Percentiles rank a stretch among this genome's conserved stretches.
phyloP scores from a whole-genome alignment of 2,113 vertebrate genomes.

The Orycteropus afer region DNA sequence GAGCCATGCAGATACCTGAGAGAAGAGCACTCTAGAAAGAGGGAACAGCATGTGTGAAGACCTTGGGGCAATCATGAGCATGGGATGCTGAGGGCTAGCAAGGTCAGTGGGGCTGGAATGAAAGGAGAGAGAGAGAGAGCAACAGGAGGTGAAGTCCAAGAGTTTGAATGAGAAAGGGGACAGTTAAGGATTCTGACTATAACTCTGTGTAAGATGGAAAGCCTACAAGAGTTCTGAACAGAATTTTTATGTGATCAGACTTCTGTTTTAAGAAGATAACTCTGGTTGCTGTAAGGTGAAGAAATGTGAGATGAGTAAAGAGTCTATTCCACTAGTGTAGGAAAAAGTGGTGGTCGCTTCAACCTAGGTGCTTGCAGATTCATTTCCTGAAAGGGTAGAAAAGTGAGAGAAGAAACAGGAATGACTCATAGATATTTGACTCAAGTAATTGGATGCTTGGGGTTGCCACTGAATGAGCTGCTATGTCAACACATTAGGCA shows the following conservation, averaged over 20 bases:
- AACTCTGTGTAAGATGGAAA: background rate
- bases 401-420: background rate
- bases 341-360: background rate
- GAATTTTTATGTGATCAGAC: background rate
- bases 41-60: background rate
- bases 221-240: background rate
- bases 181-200: background rate
- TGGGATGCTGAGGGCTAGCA: background rate
- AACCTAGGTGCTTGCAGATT: background rate
- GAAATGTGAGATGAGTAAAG: background rate
- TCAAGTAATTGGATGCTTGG: background rate
- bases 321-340: background rate
- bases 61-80: background rate
- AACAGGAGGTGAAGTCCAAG: background rate
- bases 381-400: background rate
- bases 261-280: background rate
- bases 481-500: accelerated
- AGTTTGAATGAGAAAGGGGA: background rate
- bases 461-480: background rate
- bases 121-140: background rate
- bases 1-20: background rate
- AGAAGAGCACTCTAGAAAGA: background rate
- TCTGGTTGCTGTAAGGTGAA: background rate
- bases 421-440: background rate
- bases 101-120: background rate